Base-by-base conservation (phyloP, 2,888 invertebrate species). In the Baccha elongata region DNA sequence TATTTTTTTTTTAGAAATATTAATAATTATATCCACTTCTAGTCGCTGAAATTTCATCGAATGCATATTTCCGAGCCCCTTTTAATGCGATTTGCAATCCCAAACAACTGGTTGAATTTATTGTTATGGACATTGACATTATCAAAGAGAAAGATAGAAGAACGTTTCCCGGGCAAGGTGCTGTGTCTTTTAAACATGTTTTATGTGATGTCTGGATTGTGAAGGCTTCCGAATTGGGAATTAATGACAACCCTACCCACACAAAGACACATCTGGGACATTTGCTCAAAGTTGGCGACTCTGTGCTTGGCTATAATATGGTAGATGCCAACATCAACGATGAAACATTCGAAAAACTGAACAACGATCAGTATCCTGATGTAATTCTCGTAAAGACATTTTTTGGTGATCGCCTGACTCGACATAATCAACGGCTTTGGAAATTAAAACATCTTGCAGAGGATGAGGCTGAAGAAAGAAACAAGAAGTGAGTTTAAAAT, bases 121-220 rank as follows among this genome's bases (percentile, higher is more conserved):
- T 97, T 87, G 97, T 99, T 0, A 97, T 99, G 96, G 97, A 99
- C 88, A 94, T 97, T 74, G 99, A 99, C 65, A 76, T 90, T 1
- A 89, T 91, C 7, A 80, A 86, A 71, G 88, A 91, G 8, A 93
- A 95, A 90, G 95, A 97, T 86, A 93, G 94, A 86, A 94, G 94
- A 88, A 91, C 92, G 62, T 97, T 96, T 89, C 96, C 96, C 0
- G 98, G 98, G 0, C 97, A 97, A 92, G 98, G 98, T 1, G 92
- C 94, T 64, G 92, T 98, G 69, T 98, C 98, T 0, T 93, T 92
- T 72, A 97, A 96, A 92, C 98, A 99, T 90, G 94, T 95, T 2
- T 91, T 98, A 58, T 96, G 98, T 4, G 99, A 99, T 90, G 95
- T 96, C 29, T 99, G 98, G 97, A 93, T 99, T 1, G 96, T 98